Base-by-base conservation (phyloP, 23 tunicate species). In the Ciona savignyi region DNA sequence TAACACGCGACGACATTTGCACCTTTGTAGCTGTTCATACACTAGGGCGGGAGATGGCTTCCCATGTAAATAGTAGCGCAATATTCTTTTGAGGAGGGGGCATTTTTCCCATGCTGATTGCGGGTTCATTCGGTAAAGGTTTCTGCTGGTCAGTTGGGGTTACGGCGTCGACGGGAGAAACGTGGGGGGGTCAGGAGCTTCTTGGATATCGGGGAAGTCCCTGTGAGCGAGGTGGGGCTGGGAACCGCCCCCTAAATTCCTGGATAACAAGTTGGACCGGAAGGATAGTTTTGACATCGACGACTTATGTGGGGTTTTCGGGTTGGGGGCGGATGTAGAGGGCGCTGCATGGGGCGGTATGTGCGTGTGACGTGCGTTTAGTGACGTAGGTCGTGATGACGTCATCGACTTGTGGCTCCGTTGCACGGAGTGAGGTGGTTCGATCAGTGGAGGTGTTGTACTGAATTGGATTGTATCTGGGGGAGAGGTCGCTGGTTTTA, bases 211-310 rank as follows among this genome's bases (percentile, higher is more conserved):
- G 24, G 73, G 42, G 34, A 69, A 31, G 21, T 69, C 73, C 34
- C 34, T 69, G 1, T 3, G 51, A 51, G 73, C 22, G 1, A 69
- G 51, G 25, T 69, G 73, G 51, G 73, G 73, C 49, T 69, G 73
- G 51, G 73, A 69, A 9, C 73, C 73, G 15, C 73, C 73, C 11
- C 51, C 51, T 1, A 31, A 22, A 26, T 33, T 69, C 11, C 73
- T 49, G 32, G 73, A 15, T 9, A 69, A 51, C 25, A 69, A 31
- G 20, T 31, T 69, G 33, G 73, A 27, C 24, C 73, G 33, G 51
- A 69, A 69, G 21, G 51, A 22, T 3, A 69, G 29, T 35, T 69
- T 69, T 6, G 20, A 11, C 20, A 15, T n/a, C n/a, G 42, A 33
- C 2, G 73, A 32, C 23, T 34, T 11, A 2, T 69, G 51, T 42